phyloP scores from a whole-genome alignment of 2,797 vertebrate species.

The Crocodylus rhombifer region DNA sequence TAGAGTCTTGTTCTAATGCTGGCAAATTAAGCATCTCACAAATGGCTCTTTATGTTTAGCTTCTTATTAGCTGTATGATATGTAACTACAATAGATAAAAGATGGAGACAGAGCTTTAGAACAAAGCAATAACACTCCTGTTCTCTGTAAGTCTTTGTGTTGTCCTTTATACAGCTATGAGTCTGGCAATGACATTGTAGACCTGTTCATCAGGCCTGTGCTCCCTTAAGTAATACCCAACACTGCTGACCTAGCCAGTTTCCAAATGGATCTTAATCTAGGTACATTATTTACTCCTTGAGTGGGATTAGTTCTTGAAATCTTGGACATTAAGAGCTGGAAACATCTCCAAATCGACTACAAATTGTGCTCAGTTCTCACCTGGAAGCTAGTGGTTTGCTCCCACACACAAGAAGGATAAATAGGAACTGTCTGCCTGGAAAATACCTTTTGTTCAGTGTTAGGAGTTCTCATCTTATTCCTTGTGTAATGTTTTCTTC shows the following conservation, averaged over 20 bases:
- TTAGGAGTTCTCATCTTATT: neutral
- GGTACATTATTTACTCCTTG: slow-evolving; percentile 49
- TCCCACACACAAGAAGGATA: neutral
- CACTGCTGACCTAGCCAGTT: slow-evolving; percentile 72
- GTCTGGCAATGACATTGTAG: neutral
- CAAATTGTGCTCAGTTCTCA: slow-evolving; percentile 68
- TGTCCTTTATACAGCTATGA: slow-evolving; percentile 12
- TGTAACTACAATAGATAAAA: slow-evolving; percentile 19
- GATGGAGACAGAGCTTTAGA: slow-evolving; percentile 69
- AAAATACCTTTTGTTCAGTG: neutral
- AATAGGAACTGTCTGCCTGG: neutral
- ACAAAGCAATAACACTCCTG: slow-evolving; percentile 42
- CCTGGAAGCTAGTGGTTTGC: neutral
- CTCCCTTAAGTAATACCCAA: slow-evolving; percentile 60
- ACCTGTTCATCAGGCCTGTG: neutral
- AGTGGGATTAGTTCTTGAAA: slow-evolving; percentile 68
- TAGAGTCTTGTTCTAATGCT: neutral
- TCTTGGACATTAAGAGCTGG: slow-evolving; percentile 22
- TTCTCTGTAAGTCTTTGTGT: neutral
- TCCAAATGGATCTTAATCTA: slow-evolving; percentile 56
- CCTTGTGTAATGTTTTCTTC: neutral
- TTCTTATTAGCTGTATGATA: slow-evolving; percentile 16
- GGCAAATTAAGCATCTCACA: slow-evolving; percentile 7
- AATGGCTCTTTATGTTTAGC: slow-evolving; percentile 30
- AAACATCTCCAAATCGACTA: slow-evolving; percentile 63